Evolutionary conservation across 2,797 vertebrate species (phyloP).

Genomic region (Hoplostethus atlanticus): DNA sequence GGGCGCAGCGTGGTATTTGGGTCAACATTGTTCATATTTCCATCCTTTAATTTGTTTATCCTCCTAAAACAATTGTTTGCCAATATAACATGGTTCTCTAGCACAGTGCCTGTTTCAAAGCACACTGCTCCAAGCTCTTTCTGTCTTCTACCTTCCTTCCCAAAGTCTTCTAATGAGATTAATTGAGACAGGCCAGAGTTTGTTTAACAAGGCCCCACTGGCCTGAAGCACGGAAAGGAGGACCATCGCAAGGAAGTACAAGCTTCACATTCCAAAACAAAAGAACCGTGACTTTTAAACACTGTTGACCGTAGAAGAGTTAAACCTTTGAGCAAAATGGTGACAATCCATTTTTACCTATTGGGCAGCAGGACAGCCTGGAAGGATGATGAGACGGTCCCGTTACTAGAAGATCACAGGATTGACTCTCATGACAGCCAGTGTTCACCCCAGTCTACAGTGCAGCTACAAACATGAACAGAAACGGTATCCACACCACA

Average conservation of each 20-base stretch:
- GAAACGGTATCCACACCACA: constrained; percentile 20
- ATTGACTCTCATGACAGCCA: neutral
- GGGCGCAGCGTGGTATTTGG: constrained; percentile 54
- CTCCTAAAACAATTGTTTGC: constrained; percentile 40
- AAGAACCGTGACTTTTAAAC: constrained; percentile 23
- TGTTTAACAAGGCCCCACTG: constrained; percentile 73
- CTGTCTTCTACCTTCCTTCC: constrained; percentile 52
- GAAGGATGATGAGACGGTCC: neutral
- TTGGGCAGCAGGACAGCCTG: constrained; percentile 5
- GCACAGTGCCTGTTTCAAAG: constrained; percentile 31
- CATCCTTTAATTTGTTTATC: constrained; percentile 61
- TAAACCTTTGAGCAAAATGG: constrained; percentile 44
- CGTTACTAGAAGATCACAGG: neutral
- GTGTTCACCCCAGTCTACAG: neutral
- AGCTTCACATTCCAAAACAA: constrained; percentile 42
- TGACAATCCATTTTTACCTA: constrained; percentile 45
- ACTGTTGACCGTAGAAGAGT: constrained; percentile 21
- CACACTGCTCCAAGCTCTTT: constrained; percentile 40
- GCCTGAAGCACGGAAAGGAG: constrained; percentile 61
- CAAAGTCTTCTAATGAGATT: constrained; percentile 79
- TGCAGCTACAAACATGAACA: neutral
- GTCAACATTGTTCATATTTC: constrained; percentile 67
- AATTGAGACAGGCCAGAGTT: constrained; percentile 78
- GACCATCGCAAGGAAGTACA: constrained; percentile 39
- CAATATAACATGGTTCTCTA: constrained; percentile 36